Percentiles rank a stretch among this genome's conserved stretches.
Conservation (phyloP, 2,888 invertebrate species). For the Apeira syringaria region DNA sequence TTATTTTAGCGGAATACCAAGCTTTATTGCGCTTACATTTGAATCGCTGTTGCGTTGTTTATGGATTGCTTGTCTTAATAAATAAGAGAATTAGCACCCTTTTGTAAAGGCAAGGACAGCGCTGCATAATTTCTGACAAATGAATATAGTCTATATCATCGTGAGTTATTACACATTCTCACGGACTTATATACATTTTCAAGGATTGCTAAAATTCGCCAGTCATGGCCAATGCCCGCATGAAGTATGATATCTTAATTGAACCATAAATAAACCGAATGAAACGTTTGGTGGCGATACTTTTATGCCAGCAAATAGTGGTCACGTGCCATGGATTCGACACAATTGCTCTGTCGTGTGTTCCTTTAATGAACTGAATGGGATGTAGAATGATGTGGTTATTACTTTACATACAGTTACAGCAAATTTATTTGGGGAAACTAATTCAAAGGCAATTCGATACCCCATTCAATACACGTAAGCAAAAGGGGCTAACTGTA, state of each 20-base stretch:
- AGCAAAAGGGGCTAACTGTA: no score
- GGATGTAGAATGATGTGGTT: slow-evolving; percentile 71
- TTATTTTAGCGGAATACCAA: no score
- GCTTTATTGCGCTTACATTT: no score
- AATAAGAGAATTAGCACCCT: no score
- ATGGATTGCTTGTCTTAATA: no score
- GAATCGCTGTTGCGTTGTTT: no score
- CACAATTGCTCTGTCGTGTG: slow-evolving; percentile 65
- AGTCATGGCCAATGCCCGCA: slow-evolving; percentile 53
- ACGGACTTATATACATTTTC: slow-evolving; percentile 27
- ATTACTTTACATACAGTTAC: slow-evolving; percentile 61
- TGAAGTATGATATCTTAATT: slow-evolving; percentile 72
- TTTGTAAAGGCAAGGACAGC: no score
- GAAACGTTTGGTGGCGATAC: slow-evolving; percentile 64
- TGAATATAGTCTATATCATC: slow-evolving; percentile 3
- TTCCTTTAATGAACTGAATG: slow-evolving; percentile 57
- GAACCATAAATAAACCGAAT: slow-evolving; percentile 69
- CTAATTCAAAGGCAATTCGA: not conserved
- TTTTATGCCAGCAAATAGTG: slow-evolving; percentile 71
- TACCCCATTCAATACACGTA: no score
- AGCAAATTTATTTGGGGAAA: slow-evolving; percentile 34
- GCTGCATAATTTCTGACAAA: slow-evolving; percentile 3
- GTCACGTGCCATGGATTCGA: slow-evolving; percentile 76
- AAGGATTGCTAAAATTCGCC: slow-evolving; percentile 24
- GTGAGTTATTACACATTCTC: slow-evolving; percentile 22